phyloP scores from a whole-genome alignment of 1,140 invertebrate species.

The Drosophila ambigua region DNA sequence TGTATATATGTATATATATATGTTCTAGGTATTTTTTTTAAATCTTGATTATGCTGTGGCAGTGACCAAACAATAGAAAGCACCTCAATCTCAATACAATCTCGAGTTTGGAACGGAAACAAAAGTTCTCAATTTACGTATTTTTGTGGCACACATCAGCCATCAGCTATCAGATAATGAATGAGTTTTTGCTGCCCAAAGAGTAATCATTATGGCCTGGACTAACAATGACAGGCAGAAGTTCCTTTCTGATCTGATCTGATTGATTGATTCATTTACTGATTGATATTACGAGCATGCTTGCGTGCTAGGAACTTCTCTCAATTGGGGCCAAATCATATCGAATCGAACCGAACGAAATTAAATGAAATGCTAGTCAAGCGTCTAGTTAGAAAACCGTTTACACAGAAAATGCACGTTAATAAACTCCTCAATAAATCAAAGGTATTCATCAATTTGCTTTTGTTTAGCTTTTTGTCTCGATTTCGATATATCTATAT shows the following conservation, averaged over 20 bases:
- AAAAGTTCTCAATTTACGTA: slow-evolving; percentile 38
- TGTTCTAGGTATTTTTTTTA: slow-evolving; percentile 49
- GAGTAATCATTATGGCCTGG: not conserved
- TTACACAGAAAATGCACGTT: slow-evolving; percentile 43
- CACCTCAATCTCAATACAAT: slow-evolving; percentile 41
- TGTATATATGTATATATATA: slow-evolving; percentile 50
- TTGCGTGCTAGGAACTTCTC: slow-evolving; percentile 63
- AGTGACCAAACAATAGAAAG: slow-evolving; percentile 36
- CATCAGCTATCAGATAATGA: slow-evolving; percentile 20
- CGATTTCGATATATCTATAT: too few relatives aligned
- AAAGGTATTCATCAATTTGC: slow-evolving; percentile 25
- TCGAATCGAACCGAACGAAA: not conserved
- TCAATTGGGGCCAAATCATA: slow-evolving; percentile 44
- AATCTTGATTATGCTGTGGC: slow-evolving; percentile 63
- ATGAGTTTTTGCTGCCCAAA: not conserved
- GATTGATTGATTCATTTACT: slow-evolving; percentile 28
- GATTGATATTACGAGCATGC: slow-evolving; percentile 23
- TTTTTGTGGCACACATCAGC: slow-evolving; percentile 18
- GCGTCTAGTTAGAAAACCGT: slow-evolving; percentile 18
- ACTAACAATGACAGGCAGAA: slow-evolving; percentile 58
- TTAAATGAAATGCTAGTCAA: slow-evolving; percentile 15
- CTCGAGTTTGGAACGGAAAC: slow-evolving; percentile 10
- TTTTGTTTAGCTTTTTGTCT: not conserved
- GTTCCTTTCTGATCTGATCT: slow-evolving; percentile 31
- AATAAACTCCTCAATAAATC: slow-evolving; percentile 31